Conservation (phyloP, 2,888 invertebrate genomes). For the Polyommatus iphigenia region DNA sequence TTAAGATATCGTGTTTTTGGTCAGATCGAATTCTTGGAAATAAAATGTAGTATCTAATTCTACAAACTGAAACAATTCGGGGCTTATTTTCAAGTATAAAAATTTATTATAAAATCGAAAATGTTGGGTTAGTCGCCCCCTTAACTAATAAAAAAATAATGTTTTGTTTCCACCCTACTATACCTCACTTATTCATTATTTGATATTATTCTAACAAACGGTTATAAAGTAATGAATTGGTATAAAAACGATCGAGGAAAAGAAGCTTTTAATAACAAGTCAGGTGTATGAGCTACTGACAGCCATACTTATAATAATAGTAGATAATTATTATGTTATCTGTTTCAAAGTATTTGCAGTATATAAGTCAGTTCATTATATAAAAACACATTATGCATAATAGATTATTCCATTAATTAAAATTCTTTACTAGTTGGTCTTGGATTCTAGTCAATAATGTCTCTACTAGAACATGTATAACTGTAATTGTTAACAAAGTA, state of each 20-base stretch:
- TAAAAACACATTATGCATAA: not conserved
- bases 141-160: too few species aligned
- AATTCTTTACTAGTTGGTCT: conserved; percentile 18
- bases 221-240: not conserved
- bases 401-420: conserved; percentile 9
- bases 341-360: not conserved
- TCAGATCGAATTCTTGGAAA: too few species aligned
- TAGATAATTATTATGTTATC: not conserved
- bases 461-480: not conserved
- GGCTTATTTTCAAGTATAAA: too few species aligned
- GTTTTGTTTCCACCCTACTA: too few species aligned
- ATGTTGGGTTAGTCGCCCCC: too few species aligned
- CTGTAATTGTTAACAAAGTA: not conserved
- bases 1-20: too few species aligned
- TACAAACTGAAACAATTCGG: too few species aligned
- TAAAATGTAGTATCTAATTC: too few species aligned
- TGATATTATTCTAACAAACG: too few species aligned
- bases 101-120: too few species aligned
- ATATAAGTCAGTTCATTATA: not conserved
- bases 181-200: too few species aligned
- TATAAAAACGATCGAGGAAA: not conserved
- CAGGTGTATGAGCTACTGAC: not conserved
- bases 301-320: not conserved
- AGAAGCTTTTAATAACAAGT: conserved; percentile 2
- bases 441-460: conserved; percentile 16